Evolutionary conservation across 2,888 invertebrate species (phyloP).

Genomic region (Sinodicranocentrus sp.): DNA sequence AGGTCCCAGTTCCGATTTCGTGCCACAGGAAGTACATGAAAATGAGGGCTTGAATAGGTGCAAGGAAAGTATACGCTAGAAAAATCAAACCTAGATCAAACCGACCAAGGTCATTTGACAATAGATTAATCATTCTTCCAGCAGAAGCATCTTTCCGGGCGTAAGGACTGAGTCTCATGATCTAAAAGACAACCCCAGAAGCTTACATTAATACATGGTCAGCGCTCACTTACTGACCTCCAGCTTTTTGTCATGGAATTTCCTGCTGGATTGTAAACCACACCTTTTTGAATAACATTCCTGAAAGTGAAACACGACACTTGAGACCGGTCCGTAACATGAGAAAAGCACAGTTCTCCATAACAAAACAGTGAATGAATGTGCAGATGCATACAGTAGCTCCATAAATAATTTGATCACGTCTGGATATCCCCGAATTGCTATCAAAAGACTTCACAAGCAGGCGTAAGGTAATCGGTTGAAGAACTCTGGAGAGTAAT

Average conservation of each 20-base stretch:
- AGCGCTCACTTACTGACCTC: not conserved
- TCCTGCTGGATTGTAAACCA: slow-evolving; percentile 78
- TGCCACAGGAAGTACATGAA: slow-evolving; percentile 89
- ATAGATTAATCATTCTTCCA: slow-evolving; percentile 95
- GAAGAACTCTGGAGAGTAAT: slow-evolving; percentile 82
- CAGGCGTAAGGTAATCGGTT: slow-evolving; percentile 84
- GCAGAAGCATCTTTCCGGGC: slow-evolving; percentile 91
- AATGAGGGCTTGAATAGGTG: slow-evolving; percentile 89
- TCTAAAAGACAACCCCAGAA: slow-evolving; percentile 81
- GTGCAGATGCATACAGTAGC: slow-evolving; percentile 77
- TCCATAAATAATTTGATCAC: slow-evolving; percentile 70
- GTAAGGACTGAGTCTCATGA: slow-evolving; percentile 87
- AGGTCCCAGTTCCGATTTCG: slow-evolving; percentile 84
- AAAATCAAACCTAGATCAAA: slow-evolving; percentile 91
- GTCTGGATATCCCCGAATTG: slow-evolving; percentile 31
- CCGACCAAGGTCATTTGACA: slow-evolving; percentile 94
- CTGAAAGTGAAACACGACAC: slow-evolving; percentile 89
- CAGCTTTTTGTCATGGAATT: slow-evolving; percentile 94
- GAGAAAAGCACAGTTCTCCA: slow-evolving; percentile 89
- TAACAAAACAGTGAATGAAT: slow-evolving; percentile 86
- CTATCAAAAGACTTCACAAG: slow-evolving; percentile 77
- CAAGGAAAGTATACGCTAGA: slow-evolving; percentile 85
- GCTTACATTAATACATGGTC: not conserved
- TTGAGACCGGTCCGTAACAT: slow-evolving; percentile 80
- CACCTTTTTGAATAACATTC: slow-evolving; percentile 93